Evolutionary conservation across 2,797 vertebrate genomes (phyloP).

Genomic region (Prionace glauca): DNA sequence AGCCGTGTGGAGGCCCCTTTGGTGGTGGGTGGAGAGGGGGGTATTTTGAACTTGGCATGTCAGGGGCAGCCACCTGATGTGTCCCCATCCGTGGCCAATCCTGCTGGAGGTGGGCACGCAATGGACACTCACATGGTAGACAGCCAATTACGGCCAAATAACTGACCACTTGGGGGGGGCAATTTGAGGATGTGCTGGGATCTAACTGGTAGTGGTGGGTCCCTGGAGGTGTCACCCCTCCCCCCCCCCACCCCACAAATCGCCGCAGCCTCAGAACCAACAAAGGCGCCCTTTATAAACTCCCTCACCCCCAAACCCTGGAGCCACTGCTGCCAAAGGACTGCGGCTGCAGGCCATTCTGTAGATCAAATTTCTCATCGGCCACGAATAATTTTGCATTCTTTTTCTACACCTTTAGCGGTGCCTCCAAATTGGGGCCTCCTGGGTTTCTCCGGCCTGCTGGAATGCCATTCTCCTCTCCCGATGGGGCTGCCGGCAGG

Average conservation of each 20-base stretch:
- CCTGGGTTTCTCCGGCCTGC: neutral
- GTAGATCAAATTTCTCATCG: neutral
- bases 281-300: too few relatives aligned
- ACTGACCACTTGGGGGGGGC: neutral
- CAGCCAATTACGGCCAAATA: neutral
- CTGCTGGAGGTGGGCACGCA: neutral
- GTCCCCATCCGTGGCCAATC: too few relatives aligned
- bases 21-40: too few relatives aligned
- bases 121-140: neutral
- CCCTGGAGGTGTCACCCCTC: too few relatives aligned
- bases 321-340: too few relatives aligned
- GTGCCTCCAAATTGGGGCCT: neutral
- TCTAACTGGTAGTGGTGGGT: neutral
- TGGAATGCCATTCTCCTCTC: neutral
- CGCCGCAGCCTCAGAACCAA: too few relatives aligned
- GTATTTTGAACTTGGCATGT: neutral
- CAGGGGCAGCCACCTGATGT: neutral
- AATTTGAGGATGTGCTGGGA: neutral
- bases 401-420: neutral
- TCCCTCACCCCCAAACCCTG: too few relatives aligned
- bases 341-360: neutral
- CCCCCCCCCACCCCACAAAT: too few relatives aligned
- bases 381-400: neutral
- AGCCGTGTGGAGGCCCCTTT: neutral
- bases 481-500: too few relatives aligned